Conservation (phyloP, 2,888 invertebrate species). For the Cryptocheilus praepositus region DNA sequence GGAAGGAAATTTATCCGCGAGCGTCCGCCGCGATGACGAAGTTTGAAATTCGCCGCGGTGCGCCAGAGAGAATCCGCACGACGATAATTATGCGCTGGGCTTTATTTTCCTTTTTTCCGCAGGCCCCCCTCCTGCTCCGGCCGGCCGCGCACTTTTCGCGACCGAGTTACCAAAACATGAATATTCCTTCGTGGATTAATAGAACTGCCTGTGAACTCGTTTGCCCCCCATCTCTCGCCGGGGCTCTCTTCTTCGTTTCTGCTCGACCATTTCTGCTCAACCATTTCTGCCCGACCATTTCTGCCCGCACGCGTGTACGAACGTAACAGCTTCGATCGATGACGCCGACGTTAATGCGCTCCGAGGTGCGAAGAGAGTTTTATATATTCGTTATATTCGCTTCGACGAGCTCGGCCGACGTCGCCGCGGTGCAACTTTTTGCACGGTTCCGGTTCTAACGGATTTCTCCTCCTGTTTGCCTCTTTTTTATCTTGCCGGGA, state of each 20-base stretch:
- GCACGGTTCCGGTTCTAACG: constrained; percentile 3
- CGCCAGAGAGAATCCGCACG: too few relatives aligned
- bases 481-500: not conserved
- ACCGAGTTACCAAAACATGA: constrained; percentile 23
- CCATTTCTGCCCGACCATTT: too few relatives aligned
- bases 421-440: constrained; percentile 1
- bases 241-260: too few relatives aligned
- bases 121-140: not conserved
- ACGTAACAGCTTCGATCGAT: constrained; percentile 4
- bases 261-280: too few relatives aligned
- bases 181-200: constrained; percentile 17
- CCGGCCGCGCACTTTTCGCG: not conserved
- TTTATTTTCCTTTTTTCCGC: not conserved
- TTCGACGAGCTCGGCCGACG: too few relatives aligned
- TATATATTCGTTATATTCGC: constrained; percentile 6
- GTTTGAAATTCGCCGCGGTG: too few relatives aligned
- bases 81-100: too few relatives aligned
- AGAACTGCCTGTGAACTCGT: constrained; percentile 1
- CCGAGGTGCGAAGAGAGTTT: constrained; percentile 4
- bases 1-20: too few relatives aligned
- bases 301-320: not conserved
- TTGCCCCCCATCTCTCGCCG: too few relatives aligned
- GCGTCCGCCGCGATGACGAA: too few relatives aligned
- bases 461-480: not conserved
- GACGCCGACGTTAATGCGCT: constrained; percentile 3